phyloP scores from a whole-genome alignment of 1,140 invertebrate species.

The Colletes gigas region DNA sequence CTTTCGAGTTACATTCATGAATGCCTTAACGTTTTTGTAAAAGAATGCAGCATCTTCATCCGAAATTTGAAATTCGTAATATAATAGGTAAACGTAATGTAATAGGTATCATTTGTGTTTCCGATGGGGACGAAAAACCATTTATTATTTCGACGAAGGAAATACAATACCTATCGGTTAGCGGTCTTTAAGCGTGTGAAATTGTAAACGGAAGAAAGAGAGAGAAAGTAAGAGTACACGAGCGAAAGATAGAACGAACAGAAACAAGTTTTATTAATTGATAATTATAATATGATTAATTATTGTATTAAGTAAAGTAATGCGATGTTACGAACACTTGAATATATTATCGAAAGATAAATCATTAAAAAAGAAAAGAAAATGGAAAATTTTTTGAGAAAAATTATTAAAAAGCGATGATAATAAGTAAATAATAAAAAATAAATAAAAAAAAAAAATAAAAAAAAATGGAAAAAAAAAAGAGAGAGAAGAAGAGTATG shows the following conservation, averaged over 20 bases:
- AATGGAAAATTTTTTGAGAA: constrained; percentile 56
- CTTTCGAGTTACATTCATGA: constrained; percentile 35
- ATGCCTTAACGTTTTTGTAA: constrained; percentile 44
- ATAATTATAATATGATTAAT: constrained; percentile 75
- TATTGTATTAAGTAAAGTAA: constrained; percentile 76
- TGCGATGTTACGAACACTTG: constrained; percentile 70
- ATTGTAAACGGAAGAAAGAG: constrained; percentile 25
- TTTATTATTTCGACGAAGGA: constrained; percentile 45
- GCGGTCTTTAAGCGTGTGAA: constrained; percentile 36
- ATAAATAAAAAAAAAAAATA: constrained; percentile 57
- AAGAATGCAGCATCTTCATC: constrained; percentile 47
- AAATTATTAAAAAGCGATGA: constrained; percentile 48
- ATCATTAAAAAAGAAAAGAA: constrained; percentile 42
- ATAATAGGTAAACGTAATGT: constrained; percentile 13
- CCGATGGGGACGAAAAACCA: constrained; percentile 27
- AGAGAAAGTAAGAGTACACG: constrained; percentile 56
- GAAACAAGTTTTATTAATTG: constrained; percentile 76
- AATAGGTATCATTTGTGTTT: constrained; percentile 39
- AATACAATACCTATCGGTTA: constrained; percentile 31
- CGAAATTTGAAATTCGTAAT: constrained; percentile 28
- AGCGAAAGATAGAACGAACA: constrained; percentile 56
- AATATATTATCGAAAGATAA: constrained; percentile 64
- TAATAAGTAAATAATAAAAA: constrained; percentile 53
- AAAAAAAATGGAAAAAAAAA: constrained; percentile 29
- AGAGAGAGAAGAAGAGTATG: constrained; percentile 52